Evolutionary conservation across 2,113 vertebrate species (phyloP).

Genomic region (Prinia subflava): DNA sequence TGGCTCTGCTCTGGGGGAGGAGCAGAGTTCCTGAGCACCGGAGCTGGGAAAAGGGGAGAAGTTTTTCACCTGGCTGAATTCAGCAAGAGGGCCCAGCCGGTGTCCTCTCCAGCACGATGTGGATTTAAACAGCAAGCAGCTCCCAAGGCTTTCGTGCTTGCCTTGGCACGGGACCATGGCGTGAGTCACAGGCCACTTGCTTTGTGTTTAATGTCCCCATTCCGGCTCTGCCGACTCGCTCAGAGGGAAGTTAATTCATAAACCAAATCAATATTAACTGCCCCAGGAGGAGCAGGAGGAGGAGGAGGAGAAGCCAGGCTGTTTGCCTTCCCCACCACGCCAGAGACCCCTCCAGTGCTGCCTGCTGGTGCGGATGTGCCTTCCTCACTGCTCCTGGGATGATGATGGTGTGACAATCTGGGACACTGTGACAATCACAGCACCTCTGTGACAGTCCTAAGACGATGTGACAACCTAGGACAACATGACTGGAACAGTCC

Average conservation of each 20-base stretch:
- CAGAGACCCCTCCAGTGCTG: rapidly evolving
- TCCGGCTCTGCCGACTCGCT: not conserved
- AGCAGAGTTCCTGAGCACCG: not conserved
- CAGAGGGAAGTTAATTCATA: constrained; percentile 18
- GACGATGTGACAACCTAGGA: too few relatives aligned
- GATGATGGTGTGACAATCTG: rapidly evolving
- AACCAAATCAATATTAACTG: not conserved
- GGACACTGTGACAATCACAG: not conserved
- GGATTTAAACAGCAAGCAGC: not conserved
- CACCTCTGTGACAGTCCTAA: not conserved
- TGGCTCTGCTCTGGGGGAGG: not conserved
- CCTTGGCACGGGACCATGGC: not conserved
- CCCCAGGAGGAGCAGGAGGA: not conserved
- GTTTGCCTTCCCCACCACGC: rapidly evolving
- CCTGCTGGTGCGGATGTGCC: not conserved
- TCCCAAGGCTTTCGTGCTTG: not conserved
- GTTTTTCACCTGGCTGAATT: not conserved
- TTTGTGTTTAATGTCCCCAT: constrained; percentile 26
- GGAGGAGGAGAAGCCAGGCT: not conserved
- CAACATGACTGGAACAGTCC: too few relatives aligned
- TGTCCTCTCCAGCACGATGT: not conserved
- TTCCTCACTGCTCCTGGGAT: not conserved
- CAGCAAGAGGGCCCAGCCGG: rapidly evolving
- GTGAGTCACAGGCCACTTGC: not conserved
- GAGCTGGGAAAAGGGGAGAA: not conserved